These are phyloP conservation scores for Pantherophis guttatus DNA, from an alignment of 2,113 vertebrate genomes.

Conservation along the genomic window DNA sequence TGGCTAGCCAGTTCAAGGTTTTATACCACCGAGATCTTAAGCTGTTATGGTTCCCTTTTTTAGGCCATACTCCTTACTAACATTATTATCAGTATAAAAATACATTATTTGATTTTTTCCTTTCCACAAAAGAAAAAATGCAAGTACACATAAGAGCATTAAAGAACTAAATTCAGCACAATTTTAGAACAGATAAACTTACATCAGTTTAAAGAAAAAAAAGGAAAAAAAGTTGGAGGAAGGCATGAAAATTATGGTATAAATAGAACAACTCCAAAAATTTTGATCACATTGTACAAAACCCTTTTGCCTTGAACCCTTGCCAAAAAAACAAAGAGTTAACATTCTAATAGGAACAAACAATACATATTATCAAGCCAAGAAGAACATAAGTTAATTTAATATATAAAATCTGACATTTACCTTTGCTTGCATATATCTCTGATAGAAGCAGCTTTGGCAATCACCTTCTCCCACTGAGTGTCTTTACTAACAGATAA, in stretches of 20 bases:
- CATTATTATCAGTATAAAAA: background rate
- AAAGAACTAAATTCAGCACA: background rate
- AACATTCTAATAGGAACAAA: background rate
- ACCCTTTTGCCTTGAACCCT: background rate
- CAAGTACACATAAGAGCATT: background rate
- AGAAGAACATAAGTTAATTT: background rate
- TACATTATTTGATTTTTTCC: background rate
- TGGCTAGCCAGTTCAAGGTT: background rate
- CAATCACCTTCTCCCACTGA: slow-evolving; percentile 90
- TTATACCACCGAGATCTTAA: background rate
- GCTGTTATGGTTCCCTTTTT: background rate
- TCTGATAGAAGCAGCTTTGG: slow-evolving; percentile 86
- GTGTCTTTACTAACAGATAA: slow-evolving; percentile 75
- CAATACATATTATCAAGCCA: background rate
- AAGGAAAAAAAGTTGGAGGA: background rate
- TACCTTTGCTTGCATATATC: slow-evolving; percentile 92
- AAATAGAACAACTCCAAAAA: background rate
- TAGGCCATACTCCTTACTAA: background rate
- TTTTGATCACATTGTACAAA: background rate
- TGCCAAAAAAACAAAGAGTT: background rate
- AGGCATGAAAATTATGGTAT: background rate
- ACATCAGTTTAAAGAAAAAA: background rate
- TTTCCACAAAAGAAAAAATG: background rate
- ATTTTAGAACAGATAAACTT: background rate
- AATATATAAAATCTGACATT: background rate